Evolutionary conservation across 2,797 vertebrate species (phyloP).

Genomic region (Characodon lateralis): DNA sequence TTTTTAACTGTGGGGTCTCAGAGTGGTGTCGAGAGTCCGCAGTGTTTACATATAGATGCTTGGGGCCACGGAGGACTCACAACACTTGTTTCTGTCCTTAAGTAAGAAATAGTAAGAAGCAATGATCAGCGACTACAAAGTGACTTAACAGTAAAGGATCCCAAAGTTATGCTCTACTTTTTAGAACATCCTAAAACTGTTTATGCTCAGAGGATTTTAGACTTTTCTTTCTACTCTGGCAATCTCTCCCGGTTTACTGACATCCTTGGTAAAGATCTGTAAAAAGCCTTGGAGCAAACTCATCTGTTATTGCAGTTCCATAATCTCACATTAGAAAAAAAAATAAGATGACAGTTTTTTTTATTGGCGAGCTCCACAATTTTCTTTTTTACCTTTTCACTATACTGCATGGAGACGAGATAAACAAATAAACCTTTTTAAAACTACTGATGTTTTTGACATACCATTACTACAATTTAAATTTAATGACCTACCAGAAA

Average conservation of each 20-base stretch:
- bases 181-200: not conserved
- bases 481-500: too few relatives aligned
- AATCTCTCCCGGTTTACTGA: not conserved
- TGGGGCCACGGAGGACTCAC: too few relatives aligned
- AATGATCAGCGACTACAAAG: too few relatives aligned
- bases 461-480: not conserved
- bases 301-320: not conserved
- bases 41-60: too few relatives aligned
- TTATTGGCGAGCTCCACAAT: not conserved
- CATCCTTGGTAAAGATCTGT: not conserved
- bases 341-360: not conserved
- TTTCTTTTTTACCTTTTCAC: not conserved
- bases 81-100: too few relatives aligned
- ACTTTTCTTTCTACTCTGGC: not conserved
- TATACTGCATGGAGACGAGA: not conserved
- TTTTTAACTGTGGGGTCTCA: too few relatives aligned
- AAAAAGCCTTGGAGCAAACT: constrained; percentile 1
- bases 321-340: not conserved
- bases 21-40: too few relatives aligned
- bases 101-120: too few relatives aligned
- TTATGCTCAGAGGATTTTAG: not conserved
- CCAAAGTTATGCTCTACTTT: not conserved
- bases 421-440: not conserved
- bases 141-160: not conserved
- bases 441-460: too few relatives aligned